These are phyloP conservation scores for Phalacrocorax pelagicus DNA, from an alignment of 2,113 vertebrate genomes.

Conservation along the genomic window DNA sequence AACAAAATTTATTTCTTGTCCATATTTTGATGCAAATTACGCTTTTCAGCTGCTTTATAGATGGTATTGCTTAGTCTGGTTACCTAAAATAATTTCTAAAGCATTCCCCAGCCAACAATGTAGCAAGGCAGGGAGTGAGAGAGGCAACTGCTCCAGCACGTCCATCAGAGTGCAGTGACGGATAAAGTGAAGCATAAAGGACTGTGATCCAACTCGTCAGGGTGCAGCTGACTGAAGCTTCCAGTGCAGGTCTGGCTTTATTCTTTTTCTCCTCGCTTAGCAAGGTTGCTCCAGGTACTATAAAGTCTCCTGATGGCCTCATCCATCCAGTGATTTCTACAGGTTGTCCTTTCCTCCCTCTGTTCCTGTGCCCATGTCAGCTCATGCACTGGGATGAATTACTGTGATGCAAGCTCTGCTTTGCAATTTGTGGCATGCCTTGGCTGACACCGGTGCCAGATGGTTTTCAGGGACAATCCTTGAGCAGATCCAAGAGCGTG, in stretches of 20 bases:
- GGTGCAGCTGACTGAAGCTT: not conserved
- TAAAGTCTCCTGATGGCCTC: not conserved
- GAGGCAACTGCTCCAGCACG: not conserved
- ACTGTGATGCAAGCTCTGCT: not conserved
- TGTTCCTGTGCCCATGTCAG: not conserved
- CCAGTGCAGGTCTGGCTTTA: not conserved
- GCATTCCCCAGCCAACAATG: not conserved
- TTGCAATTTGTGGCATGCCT: not conserved
- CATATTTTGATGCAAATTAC: not conserved
- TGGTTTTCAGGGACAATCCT: not conserved
- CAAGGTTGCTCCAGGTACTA: not conserved
- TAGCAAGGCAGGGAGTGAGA: not conserved
- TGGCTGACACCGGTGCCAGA: not conserved
- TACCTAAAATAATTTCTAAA: not conserved
- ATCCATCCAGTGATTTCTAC: not conserved
- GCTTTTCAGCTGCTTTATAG: not conserved
- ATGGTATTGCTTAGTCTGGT: not conserved
- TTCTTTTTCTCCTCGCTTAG: not conserved
- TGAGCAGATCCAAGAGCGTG: not conserved
- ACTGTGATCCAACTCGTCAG: not conserved
- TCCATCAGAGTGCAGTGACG: not conserved
- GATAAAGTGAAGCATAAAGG: not conserved
- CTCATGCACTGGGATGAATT: not conserved
- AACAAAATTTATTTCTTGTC: not conserved
- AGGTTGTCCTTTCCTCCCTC: not conserved